Percentiles rank a stretch among this genome's conserved stretches.
Evolutionary conservation across 2,113 vertebrate species (phyloP).

Genomic region (Agapornis roseicollis): DNA sequence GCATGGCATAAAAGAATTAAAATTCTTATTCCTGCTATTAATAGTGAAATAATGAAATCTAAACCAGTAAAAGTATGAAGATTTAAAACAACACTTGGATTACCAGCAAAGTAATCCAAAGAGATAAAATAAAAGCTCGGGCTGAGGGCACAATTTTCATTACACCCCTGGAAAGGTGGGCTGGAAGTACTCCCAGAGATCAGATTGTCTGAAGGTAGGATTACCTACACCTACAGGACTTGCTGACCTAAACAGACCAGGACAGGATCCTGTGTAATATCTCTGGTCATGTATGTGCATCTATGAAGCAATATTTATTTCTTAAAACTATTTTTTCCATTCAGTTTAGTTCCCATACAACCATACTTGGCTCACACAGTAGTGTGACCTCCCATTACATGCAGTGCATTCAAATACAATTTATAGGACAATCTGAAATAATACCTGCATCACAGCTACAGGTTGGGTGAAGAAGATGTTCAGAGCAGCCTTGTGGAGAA

Average conservation of each 20-base stretch:
- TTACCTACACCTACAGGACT: slow-evolving; percentile 15
- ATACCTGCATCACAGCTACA: background rate
- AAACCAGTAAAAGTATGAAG: background rate
- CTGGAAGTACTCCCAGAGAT: slow-evolving; percentile 1
- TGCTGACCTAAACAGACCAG: background rate
- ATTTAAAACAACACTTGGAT: background rate
- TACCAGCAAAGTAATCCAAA: background rate
- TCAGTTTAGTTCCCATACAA: background rate
- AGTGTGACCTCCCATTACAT: background rate
- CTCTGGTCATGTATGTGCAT: background rate
- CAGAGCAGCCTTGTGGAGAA: no score
- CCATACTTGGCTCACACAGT: background rate
- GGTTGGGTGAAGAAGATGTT: no score
- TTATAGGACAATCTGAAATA: background rate
- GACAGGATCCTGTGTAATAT: background rate
- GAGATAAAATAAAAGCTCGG: background rate
- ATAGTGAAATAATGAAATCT: background rate
- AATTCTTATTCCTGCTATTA: background rate
- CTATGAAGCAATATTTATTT: background rate
- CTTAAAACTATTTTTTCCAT: background rate
- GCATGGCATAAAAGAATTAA: background rate
- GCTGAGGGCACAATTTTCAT: background rate
- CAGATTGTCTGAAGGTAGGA: slow-evolving; percentile 29
- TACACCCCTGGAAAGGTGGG: background rate
- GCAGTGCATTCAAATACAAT: background rate